These are phyloP conservation scores for Chlamydotis undulata DNA, from an alignment of 2,113 vertebrate species.

Conservation along the genomic window DNA sequence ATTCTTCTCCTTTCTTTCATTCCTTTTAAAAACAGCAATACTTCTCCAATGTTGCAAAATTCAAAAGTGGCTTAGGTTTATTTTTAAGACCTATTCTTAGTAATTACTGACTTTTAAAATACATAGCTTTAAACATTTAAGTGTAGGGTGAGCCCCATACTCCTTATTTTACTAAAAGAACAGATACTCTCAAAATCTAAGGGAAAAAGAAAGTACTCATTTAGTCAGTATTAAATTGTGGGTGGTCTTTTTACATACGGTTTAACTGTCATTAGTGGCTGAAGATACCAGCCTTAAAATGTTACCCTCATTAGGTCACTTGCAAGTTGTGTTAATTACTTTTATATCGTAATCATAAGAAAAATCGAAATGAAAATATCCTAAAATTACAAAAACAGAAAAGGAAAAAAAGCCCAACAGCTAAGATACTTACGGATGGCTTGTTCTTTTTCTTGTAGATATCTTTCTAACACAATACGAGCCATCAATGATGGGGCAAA, in stretches of 20 bases:
- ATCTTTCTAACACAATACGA: constrained; percentile 89
- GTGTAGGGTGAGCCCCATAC: not conserved
- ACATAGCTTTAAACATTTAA: constrained; percentile 56
- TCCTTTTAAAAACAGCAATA: constrained; percentile 43
- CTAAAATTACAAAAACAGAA: not conserved
- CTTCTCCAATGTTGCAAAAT: constrained; percentile 65
- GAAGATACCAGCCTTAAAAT: constrained; percentile 77
- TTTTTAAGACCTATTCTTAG: constrained; percentile 64
- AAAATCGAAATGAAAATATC: not conserved
- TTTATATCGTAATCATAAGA: constrained; percentile 24
- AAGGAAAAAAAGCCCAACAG: not conserved
- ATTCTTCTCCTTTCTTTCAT: constrained; percentile 73
- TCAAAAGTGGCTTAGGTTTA: constrained; percentile 64
- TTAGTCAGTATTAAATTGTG: constrained; percentile 76
- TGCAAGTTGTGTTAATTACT: constrained; percentile 62
- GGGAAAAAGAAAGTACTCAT: constrained; percentile 78
- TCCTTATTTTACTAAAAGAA: constrained; percentile 58
- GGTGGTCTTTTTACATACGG: constrained; percentile 72
- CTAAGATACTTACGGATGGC: constrained; percentile 81
- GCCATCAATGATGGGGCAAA: constrained; percentile 93
- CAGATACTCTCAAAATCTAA: constrained; percentile 44
- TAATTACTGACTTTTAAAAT: constrained; percentile 65
- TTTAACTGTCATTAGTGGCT: constrained; percentile 83
- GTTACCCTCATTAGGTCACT: constrained; percentile 77
- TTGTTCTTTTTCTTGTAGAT: constrained; percentile 85